Evolutionary conservation across 2,113 vertebrate genomes (phyloP).

Genomic region (Microcebus griseorufus): DNA sequence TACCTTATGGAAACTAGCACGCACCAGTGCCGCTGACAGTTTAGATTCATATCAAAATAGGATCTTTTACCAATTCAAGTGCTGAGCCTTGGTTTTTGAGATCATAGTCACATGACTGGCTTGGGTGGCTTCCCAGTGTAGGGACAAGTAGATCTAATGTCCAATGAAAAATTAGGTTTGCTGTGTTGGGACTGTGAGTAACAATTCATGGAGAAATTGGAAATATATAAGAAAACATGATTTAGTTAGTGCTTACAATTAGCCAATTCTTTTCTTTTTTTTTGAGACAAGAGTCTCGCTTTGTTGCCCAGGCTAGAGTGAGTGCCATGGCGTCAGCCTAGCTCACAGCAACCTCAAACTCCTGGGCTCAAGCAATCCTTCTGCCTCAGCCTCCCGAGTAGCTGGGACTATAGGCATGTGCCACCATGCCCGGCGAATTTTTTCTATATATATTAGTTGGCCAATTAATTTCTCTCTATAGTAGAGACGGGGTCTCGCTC

Average conservation of each 20-base stretch:
- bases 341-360: no score
- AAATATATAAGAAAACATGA: constrained; percentile 5
- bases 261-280: constrained; percentile 12
- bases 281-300: no score
- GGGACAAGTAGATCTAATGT: constrained; percentile 51
- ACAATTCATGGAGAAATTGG: constrained; percentile 47
- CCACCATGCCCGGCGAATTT: no score
- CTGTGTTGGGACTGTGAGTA: not conserved
- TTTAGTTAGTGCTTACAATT: not conserved
- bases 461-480: no score
- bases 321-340: no score
- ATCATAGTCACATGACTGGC: not conserved
- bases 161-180: not conserved
- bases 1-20: not conserved
- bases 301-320: no score
- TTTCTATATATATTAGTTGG: no score
- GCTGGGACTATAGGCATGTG: no score
- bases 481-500: no score
- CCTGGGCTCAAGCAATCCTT: no score
- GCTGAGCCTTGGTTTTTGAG: constrained; percentile 51
- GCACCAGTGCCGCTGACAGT: constrained; percentile 53
- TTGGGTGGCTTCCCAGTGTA: constrained; percentile 56
- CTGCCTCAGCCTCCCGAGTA: no score
- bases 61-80: constrained; percentile 61
- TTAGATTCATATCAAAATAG: constrained; percentile 56